Evolutionary conservation across 2,797 vertebrate species (phyloP).

Genomic region (Acipenser transmontanus): DNA sequence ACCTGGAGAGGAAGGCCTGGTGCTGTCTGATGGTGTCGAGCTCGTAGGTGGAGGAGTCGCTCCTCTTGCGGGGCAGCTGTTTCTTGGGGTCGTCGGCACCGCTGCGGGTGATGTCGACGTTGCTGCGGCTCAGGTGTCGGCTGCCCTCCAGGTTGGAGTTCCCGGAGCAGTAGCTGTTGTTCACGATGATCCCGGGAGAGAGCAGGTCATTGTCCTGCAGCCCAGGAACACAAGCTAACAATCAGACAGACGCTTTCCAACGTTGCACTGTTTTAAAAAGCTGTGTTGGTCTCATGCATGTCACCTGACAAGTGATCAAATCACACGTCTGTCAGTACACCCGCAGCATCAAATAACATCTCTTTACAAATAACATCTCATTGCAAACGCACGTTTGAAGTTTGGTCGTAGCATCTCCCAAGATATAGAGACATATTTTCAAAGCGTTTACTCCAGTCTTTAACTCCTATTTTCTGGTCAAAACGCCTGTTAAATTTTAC

Average conservation of each 20-base stretch:
- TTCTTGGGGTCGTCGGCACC: slow-evolving; percentile 74
- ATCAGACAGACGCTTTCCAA: slow-evolving; percentile 25
- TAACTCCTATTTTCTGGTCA: too few species aligned
- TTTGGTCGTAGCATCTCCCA: too few species aligned
- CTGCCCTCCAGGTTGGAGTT: slow-evolving; percentile 72
- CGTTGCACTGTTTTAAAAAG: background rate
- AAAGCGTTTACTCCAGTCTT: too few species aligned
- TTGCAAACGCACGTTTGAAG: too few species aligned
- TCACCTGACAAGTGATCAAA: background rate
- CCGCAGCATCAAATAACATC: too few species aligned
- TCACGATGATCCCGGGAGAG: slow-evolving; percentile 80
- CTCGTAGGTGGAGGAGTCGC: slow-evolving; percentile 94
- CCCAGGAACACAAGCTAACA: background rate
- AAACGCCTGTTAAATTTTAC: too few species aligned
- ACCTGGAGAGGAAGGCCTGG: slow-evolving; percentile 96
- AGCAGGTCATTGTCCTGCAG: slow-evolving; percentile 83
- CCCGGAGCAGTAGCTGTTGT: slow-evolving; percentile 60
- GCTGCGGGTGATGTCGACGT: slow-evolving; percentile 88
- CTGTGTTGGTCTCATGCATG: background rate
- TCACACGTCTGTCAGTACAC: too few species aligned
- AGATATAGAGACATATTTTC: too few species aligned
- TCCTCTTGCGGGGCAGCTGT: slow-evolving; percentile 84
- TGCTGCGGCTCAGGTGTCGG: slow-evolving; percentile 90
- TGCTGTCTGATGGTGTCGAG: slow-evolving; percentile 93
- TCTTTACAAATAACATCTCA: too few species aligned